Evolutionary conservation across 2,797 vertebrate genomes (phyloP).

Genomic region (Pseudotriccus pelzelni): DNA sequence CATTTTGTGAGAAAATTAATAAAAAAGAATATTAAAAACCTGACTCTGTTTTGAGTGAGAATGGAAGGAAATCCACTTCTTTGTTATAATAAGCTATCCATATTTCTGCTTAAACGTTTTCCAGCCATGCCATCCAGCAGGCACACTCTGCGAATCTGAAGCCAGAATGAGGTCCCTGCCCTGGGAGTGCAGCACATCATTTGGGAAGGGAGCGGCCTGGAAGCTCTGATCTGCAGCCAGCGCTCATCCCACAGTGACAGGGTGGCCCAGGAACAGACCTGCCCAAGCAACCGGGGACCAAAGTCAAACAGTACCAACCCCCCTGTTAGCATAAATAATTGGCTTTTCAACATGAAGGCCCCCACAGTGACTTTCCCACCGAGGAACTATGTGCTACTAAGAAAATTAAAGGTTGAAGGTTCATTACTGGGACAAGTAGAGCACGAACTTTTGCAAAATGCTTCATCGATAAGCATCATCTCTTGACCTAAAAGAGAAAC

Average conservation of each 20-base stretch:
- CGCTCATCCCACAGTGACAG: background rate
- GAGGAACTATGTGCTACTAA: background rate
- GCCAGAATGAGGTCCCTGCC: background rate
- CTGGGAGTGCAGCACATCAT: background rate
- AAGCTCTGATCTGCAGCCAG: slow-evolving; percentile 7
- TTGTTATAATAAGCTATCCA: background rate
- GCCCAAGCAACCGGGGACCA: background rate
- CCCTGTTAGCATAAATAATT: slow-evolving; percentile 47
- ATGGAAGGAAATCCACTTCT: slow-evolving; percentile 1
- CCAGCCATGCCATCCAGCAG: background rate
- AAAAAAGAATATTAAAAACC: background rate
- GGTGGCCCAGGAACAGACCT: background rate
- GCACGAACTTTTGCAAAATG: slow-evolving; percentile 53
- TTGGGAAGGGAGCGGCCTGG: background rate
- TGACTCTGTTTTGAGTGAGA: background rate
- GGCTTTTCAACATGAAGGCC: slow-evolving; percentile 9
- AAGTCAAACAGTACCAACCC: slow-evolving; percentile 11
- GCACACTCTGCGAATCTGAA: background rate
- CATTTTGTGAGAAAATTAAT: background rate
- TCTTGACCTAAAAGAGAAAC: slow-evolving; percentile 47
- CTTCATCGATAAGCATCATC: slow-evolving; percentile 44
- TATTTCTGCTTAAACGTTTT: background rate
- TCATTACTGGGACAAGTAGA: slow-evolving; percentile 58
- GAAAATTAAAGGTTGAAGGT: slow-evolving; percentile 54
- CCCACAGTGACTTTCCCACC: background rate